These are phyloP conservation scores for Addax nasomaculatus DNA, from an alignment of 2,113 vertebrate species.

Conservation along the genomic window DNA sequence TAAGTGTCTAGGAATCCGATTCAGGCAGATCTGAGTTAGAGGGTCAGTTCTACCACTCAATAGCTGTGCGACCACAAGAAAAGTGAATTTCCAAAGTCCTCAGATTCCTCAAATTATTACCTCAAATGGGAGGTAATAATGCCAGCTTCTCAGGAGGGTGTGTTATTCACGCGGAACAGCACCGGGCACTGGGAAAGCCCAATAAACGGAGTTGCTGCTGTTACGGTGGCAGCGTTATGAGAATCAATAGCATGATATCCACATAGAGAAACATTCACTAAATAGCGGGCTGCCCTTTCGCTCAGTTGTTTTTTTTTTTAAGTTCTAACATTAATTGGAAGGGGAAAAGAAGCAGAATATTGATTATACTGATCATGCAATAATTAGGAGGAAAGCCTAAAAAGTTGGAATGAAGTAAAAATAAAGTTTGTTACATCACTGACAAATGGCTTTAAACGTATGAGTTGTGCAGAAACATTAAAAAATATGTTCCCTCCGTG, in stretches of 20 bases:
- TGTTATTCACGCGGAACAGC: neutral
- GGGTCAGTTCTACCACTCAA: neutral
- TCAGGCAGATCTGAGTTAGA: neutral
- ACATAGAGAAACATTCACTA: neutral
- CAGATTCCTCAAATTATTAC: neutral
- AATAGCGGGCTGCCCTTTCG: neutral
- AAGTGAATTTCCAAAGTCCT: neutral
- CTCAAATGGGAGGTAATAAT: neutral
- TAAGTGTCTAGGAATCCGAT: neutral
- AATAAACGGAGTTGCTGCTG: neutral
- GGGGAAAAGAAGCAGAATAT: neutral
- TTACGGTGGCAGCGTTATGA: neutral
- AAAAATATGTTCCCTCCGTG: neutral
- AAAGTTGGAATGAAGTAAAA: neutral
- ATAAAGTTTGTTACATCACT: neutral
- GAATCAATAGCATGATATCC: neutral
- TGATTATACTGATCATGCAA: neutral
- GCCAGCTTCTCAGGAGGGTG: neutral
- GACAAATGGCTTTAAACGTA: neutral
- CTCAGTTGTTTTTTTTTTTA: neutral
- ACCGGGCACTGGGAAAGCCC: neutral
- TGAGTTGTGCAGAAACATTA: slow-evolving; percentile 1
- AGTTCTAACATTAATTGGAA: neutral
- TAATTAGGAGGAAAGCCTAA: neutral
- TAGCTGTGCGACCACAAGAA: neutral